Percentiles rank a stretch among this genome's conserved stretches.
These are phyloP conservation scores for Lamellibrachia columna DNA, from an alignment of 2,888 invertebrate species.

Conservation along the genomic window DNA sequence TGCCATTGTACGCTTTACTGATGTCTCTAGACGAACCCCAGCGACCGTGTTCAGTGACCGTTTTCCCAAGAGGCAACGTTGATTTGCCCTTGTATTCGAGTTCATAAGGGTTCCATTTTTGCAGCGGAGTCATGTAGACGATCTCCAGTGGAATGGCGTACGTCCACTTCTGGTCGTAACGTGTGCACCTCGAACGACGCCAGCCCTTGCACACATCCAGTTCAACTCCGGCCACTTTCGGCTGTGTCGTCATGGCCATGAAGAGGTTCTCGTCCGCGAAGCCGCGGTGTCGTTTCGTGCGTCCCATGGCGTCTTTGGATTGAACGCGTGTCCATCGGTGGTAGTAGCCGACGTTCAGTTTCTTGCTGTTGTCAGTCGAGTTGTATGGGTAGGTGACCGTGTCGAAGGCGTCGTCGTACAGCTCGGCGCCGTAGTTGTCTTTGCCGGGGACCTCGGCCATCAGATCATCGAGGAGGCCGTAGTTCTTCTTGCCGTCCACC, in stretches of 20 bases:
- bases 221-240: background rate
- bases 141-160: too few species aligned
- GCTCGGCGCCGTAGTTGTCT: constrained; percentile 41
- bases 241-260: too few species aligned
- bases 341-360: background rate
- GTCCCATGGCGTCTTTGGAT: constrained; percentile 30
- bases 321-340: constrained; percentile 43
- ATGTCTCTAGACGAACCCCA: constrained; percentile 38
- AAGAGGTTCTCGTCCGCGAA: too few species aligned
- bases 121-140: too few species aligned
- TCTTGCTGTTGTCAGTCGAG: background rate
- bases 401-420: constrained; percentile 30
- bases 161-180: too few species aligned
- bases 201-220: background rate
- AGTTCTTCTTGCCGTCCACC: too few species aligned
- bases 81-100: constrained; percentile 35
- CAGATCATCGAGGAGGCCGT: too few species aligned
- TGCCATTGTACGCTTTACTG: background rate
- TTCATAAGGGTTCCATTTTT: constrained; percentile 19
- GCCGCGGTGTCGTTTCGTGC: background rate
- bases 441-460: too few species aligned
- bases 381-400: constrained; percentile 24
- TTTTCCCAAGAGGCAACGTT: background rate
- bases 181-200: background rate
- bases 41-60: constrained; percentile 30